These are phyloP conservation scores for Pantherophis alleghaniensis DNA, from an alignment of 2,797 vertebrate genomes.

Conservation along the genomic window DNA sequence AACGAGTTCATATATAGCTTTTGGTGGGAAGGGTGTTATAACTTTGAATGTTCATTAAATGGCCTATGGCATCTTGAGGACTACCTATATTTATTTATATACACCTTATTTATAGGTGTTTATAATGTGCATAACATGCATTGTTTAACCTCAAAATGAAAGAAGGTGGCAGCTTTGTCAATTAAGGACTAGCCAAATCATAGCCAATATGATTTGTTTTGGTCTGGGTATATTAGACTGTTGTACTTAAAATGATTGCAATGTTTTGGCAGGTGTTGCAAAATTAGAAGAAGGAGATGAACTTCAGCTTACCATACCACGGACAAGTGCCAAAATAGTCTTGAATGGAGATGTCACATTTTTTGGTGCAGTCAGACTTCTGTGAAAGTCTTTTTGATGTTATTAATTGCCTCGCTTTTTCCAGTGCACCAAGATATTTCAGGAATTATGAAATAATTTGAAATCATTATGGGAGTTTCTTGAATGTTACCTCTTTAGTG, in stretches of 20 bases:
- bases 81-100: not conserved
- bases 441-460: constrained; percentile 31
- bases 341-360: constrained; percentile 90
- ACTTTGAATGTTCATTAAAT: not conserved
- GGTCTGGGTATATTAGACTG: not conserved
- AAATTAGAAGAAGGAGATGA: constrained; percentile 90
- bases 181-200: not conserved
- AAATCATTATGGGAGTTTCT: constrained; percentile 25
- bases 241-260: constrained; percentile 19
- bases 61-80: not conserved
- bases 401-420: constrained; percentile 4
- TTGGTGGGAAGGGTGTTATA: not conserved
- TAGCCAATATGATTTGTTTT: not conserved
- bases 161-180: constrained; percentile 5
- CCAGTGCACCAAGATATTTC: constrained; percentile 24
- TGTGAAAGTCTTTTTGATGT: constrained; percentile 67
- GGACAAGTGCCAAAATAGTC: constrained; percentile 82
- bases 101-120: not conserved
- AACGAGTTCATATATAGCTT: not conserved
- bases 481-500: constrained; percentile 47
- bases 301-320: constrained; percentile 89
- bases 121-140: not conserved
- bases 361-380: constrained; percentile 88
- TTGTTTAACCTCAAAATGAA: not conserved
- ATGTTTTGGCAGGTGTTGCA: constrained; percentile 82